A percentile compares a stretch with the other conserved stretches of the same genome.
Conservation (phyloP, 2,797 vertebrate genomes). For the Momotus momota region DNA sequence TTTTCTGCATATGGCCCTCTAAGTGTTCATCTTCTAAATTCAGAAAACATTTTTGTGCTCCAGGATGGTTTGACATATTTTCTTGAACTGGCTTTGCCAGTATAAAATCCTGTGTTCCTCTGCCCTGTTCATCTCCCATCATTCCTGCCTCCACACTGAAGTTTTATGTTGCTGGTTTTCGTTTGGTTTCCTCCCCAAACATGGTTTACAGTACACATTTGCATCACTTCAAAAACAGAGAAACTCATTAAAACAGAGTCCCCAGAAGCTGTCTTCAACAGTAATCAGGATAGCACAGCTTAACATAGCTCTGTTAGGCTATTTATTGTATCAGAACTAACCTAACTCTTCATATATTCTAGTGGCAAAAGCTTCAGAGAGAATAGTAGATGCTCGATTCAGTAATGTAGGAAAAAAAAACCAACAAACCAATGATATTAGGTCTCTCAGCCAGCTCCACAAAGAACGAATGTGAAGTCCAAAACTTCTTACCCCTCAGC, state of each 20-base stretch:
- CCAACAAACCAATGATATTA: rapidly evolving
- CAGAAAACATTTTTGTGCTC: background rate
- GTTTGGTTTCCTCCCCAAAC: rapidly evolving
- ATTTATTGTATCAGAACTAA: background rate
- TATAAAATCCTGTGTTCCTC: background rate
- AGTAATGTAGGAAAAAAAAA: background rate
- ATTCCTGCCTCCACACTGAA: background rate
- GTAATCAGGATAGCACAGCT: background rate
- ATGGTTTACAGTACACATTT: background rate
- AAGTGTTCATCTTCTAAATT: background rate
- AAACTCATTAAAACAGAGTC: background rate
- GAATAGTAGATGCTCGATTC: background rate
- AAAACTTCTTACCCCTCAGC: background rate
- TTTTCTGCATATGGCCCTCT: background rate
- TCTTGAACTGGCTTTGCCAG: background rate
- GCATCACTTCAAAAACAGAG: background rate
- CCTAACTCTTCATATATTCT: background rate
- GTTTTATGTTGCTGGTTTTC: background rate
- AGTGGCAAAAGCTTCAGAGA: background rate
- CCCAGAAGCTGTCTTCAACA: background rate
- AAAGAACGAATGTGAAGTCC: background rate
- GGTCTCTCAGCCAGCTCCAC: background rate
- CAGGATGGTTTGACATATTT: background rate
- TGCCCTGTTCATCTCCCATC: background rate
- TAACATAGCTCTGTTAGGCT: background rate